Evolutionary conservation across 2,888 invertebrate genomes (phyloP), one percentile per base, ranked within the genome.

Genomic region (Drosophila infuscata): DNA sequence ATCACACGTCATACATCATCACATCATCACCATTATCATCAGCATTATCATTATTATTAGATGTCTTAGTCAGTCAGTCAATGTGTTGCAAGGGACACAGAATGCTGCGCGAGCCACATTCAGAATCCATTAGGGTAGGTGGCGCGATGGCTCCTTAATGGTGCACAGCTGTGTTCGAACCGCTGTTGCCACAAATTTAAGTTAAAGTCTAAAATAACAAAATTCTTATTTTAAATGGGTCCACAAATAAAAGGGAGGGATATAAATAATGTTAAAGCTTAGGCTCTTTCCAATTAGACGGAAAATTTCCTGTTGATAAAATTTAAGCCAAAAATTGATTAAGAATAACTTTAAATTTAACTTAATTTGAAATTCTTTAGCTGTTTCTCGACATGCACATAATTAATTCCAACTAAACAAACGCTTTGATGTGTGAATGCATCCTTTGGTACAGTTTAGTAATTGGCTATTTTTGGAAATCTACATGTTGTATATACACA

Each of bases 1-100:
- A 67, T 73, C 66, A 64, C 48, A 52, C 68, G 59, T 67, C 70
- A 58, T 17, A 57, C 81, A 82, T 82, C 74, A 78, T 68, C 70
- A 69, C 70, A 69, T 54, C 61, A 70, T 68, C 71, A 46, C 8
- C 46, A 46, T 3, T 46, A 15, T 25, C 46, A 15, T 46, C 25
- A 43, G n/a, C 41, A 41, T 36, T 38, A 38, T 36, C 32, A 32
- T 32, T 52, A 51, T 43, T 56, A 51, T 48, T 53, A 64, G 36
- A 56, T 64, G 54, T 15, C 56, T 25, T 35, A 1, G 49, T 36
- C 30, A 12, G 35, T 25, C 29, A 1, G 49, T 36, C 30, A 12
- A 29, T 33, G 15, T 32, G 9, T 46, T n/a, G 54, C 0, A 35
- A 17, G 25, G 25, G 36, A 56, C 63, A 56, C 36, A 33, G 52